Percentiles rank a stretch among this genome's conserved stretches.
Conservation (phyloP, 2,797 vertebrate genomes). For the Liparis tanakae region DNA sequence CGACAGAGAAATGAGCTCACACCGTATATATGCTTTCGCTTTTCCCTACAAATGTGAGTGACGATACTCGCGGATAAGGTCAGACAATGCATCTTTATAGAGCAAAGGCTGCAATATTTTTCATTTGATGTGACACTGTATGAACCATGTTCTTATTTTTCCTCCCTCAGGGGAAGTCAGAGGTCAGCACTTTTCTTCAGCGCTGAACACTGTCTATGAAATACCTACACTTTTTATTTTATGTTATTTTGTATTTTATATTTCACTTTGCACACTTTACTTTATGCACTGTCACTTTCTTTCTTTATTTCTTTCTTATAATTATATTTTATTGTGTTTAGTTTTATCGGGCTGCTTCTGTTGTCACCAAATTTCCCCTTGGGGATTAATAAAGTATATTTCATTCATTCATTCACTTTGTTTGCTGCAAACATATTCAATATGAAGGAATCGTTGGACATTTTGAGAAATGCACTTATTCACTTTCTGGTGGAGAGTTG, state of each 20-base stretch:
- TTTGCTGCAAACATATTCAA: neutral
- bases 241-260: too few relatives aligned
- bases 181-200: slow-evolving; percentile 21
- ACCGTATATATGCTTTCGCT: neutral
- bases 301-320: too few relatives aligned
- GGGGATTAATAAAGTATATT: too few relatives aligned
- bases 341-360: too few relatives aligned
- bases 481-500: neutral
- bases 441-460: neutral
- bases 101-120: neutral
- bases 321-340: too few relatives aligned
- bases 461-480: neutral
- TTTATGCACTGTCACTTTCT: too few relatives aligned
- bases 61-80: neutral
- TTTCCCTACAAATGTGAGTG: neutral
- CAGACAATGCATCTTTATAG: neutral
- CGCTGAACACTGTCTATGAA: neutral
- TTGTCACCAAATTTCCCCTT: too few relatives aligned
- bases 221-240: too few relatives aligned
- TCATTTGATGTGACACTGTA: slow-evolving; percentile 11
- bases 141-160: slow-evolving; percentile 29
- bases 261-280: too few relatives aligned
- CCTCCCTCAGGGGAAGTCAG: slow-evolving; percentile 7
- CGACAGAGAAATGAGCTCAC: neutral
- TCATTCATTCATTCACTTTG: too few relatives aligned